A percentile compares a stretch with the other conserved stretches of the same genome.
phyloP scores from a whole-genome alignment of 1,140 invertebrate species.

The Nebria ingens region DNA sequence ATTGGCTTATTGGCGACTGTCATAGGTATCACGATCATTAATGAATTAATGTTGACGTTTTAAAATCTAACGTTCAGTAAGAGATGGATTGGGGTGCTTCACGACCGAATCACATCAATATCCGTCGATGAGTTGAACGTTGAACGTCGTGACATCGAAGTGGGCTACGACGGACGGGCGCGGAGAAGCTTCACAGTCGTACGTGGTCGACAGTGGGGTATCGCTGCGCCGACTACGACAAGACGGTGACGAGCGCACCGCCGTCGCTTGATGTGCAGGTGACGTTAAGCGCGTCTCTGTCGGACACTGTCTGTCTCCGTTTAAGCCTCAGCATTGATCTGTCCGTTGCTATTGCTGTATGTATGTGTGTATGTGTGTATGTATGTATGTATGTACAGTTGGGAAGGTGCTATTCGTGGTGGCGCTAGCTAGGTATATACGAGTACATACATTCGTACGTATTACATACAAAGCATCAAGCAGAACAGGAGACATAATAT shows the following conservation, averaged over 20 bases:
- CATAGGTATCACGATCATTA: background rate
- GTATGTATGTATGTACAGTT: too few relatives aligned
- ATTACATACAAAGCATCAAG: too few relatives aligned
- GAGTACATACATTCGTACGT: background rate
- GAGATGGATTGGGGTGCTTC: background rate
- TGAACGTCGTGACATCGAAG: background rate
- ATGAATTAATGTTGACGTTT: constrained; percentile 3
- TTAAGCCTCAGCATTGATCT: constrained; percentile 5
- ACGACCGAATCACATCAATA: background rate
- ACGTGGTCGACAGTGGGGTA: background rate
- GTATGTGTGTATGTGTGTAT: too few relatives aligned
- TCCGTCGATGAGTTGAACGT: background rate
- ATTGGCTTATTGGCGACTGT: constrained; percentile 1
- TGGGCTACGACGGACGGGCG: background rate
- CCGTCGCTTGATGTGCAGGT: background rate
- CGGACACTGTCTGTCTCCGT: background rate
- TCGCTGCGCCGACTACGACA: background rate
- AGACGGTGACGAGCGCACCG: background rate
- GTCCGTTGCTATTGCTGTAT: too few relatives aligned
- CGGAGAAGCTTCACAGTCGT: background rate
- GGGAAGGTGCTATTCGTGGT: too few relatives aligned
- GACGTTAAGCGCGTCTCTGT: background rate
- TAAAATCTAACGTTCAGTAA: constrained; percentile 1
- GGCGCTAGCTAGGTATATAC: background rate
- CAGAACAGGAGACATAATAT: too few relatives aligned